Evolutionary conservation across 2,888 invertebrate species (phyloP), one percentile per base, ranked within the genome.

Genomic region (Busseola fusca): DNA sequence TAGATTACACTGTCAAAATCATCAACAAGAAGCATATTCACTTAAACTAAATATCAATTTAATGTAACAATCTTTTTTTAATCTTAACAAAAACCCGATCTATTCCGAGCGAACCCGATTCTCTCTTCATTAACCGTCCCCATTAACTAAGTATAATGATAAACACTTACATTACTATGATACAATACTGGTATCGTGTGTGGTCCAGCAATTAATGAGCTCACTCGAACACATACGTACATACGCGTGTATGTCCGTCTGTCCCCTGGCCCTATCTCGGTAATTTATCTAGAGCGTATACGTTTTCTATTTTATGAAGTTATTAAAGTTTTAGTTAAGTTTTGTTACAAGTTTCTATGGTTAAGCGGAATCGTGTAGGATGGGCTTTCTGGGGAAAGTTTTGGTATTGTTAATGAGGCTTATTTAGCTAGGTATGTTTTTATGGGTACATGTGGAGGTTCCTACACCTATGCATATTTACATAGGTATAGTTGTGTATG

Each of bases 171-270:
- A 73, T 65, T 71, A 70, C 68, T 63, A 74, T 80, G 62, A 71
- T 74, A 75, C 80, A 76, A 69, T 68, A 74, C 64, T 65, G 80
- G 64, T 74, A 82, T 78, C 78, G 93, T 92, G 94, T 94, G 95
- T 95, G 95, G 95, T 93, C 94, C 85, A 80, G 89, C 91, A 92
- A 93, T 94, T 93, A 94, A 93, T 91, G 87, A 92, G 88, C 88
- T 88, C 86, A 87, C 81, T 85, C 88, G 91, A 91, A 94, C 92
- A 68, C 73, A 73, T 59, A 48, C 37, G 69, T 52, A 48, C 77
- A 92, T 93, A 93, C 91, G 88, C 58, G 59, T 62, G 65, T 74
- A 88, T 88, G 68, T 75, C 77, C 45, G 75, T 69, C 76, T 67
- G 68, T 69, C 80, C 72, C 77, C 72, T 21, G 62, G 25, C 73